These are phyloP conservation scores for rat (Rattus norvegicus) DNA, from an alignment of 2,113 vertebrate genomes.

Conservation along the genomic window GRCr8 NC_086028.1:105836001-105836500, in stretches of 20 bases:
- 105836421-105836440: neutral
- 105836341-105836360: neutral
- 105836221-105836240: neutral
- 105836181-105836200: neutral
- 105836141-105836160: neutral
- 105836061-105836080: neutral
- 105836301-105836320: neutral
- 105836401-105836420: no score
- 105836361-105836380: neutral
- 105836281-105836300: neutral
- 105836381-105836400: neutral
- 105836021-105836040: neutral
- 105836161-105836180: neutral
- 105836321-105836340: no score
- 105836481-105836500: neutral
- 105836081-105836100: neutral
- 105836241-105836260: neutral
- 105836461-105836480: no score
- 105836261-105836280: neutral
- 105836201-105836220: neutral
- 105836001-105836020: neutral
- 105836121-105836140: neutral
- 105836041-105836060: neutral
- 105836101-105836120: neutral
- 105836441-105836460: neutral